Evolutionary conservation across 2,888 invertebrate species (phyloP), one percentile per base, ranked within the genome.

Genomic region (Epiblema foenella): DNA sequence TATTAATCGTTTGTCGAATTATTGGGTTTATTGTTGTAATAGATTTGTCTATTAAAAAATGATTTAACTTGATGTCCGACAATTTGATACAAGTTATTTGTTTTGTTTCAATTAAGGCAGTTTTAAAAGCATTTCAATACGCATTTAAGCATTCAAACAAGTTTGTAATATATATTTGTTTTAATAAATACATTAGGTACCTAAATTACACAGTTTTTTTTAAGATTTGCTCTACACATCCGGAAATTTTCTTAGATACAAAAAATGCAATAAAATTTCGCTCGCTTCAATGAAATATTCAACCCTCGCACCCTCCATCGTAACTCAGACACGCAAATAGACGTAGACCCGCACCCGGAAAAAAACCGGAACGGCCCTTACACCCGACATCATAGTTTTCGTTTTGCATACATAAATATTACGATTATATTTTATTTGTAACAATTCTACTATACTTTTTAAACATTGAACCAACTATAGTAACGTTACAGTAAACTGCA

Each of bases 1-100:
- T 69, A 60, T 51, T 64, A 70, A 70, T 75, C 46, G 67, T 37
- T 52, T 69, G 20, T 74, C 68, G 65, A 54, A n/a, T 59, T 72
- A 58, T 63, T 51, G 58, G 66, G 58, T 56, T 60, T 71, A 72
- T 67, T 59, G 67, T 52, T 57, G n/a, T 69, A 46, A 70, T 70
- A 54, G 63, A 54, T 10, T 54, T 49, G 62, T 15, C 64, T 37
- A 66, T 66, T 66, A 66, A 54, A n/a, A 57, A 67, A 59, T 37
- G 59, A 66, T 62, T 71, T 62, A 71, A 46, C 39, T 39, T 62
- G 49, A 66, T 37, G 17, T 57, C 62, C 56, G 54, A 37, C 67
- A 57, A 37, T 66, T 65, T 24, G 54, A 42, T 39, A 66, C 39
- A 20, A 39, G 42, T 60, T 59, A 42, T 59, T 67, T 67, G 67